These are phyloP conservation scores for Meliscaeva auricollis DNA, from an alignment of 2,888 invertebrate species.

Conservation along the genomic window DNA sequence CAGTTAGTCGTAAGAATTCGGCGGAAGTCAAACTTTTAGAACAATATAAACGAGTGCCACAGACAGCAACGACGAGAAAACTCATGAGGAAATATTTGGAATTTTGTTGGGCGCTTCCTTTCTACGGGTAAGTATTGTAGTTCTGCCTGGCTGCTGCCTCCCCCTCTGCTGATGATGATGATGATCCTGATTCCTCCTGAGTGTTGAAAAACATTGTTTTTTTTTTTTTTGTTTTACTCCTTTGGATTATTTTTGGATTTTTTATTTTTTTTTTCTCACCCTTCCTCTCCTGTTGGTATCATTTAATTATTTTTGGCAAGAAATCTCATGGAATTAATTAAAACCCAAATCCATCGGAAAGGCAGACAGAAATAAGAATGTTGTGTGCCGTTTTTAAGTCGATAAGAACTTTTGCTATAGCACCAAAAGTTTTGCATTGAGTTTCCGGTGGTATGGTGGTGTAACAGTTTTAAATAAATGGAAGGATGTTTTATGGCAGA, in stretches of 20 bases:
- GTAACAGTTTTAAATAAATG: constrained; percentile 20
- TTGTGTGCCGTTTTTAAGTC: constrained; percentile 36
- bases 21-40: constrained; percentile 94
- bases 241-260: constrained; percentile 21
- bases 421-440: constrained; percentile 43
- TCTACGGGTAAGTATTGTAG: constrained; percentile 90
- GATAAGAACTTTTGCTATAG: constrained; percentile 57
- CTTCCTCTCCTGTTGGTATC: constrained; percentile 20
- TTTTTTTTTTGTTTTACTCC: constrained; percentile 15
- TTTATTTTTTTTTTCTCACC: constrained; percentile 11
- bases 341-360: constrained; percentile 67
- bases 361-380: constrained; percentile 66
- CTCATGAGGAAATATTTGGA: constrained; percentile 95
- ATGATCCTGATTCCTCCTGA: constrained; percentile 26
- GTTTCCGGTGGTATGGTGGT: constrained; percentile 30
- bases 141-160: neutral
- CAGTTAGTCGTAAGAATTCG: constrained; percentile 92
- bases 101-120: constrained; percentile 95
- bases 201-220: constrained; percentile 49
- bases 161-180: neutral
- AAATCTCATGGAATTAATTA: constrained; percentile 74
- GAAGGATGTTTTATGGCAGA: constrained; percentile 15
- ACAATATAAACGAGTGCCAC: constrained; percentile 94
- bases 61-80: constrained; percentile 91
- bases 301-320: constrained; percentile 75